Evolutionary conservation across 2,113 vertebrate genomes (phyloP), one percentile per base, ranked within the genome.

Genomic region (Pterophyllum scalare): DNA sequence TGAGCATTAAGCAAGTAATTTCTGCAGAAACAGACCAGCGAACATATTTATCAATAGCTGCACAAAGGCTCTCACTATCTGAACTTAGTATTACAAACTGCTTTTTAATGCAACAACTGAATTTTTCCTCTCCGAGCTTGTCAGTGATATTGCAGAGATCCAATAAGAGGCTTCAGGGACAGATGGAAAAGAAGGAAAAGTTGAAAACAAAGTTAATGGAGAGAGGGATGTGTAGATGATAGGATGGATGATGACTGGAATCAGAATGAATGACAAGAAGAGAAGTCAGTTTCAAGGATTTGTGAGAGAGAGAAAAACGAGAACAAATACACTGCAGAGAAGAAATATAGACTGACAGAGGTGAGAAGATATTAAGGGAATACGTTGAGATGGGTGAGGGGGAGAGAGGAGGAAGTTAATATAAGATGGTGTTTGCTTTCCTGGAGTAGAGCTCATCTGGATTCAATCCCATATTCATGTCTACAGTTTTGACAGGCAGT

Each of bases 381-480:
- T 54, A 14, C 3, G 14, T 8, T 43, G 65, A 72, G 43, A 79
- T 79, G 59, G 65, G 75, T 14, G 54, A 57, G 26, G 22, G 57
- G 26, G 59, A 81, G 35, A 75, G 81, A 59, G 74, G 56, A 75
- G 75, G 60, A 80, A 62, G 80, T 79, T 67, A 90, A 88, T 85
- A 81, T 91, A 75, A 87, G 75, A 89, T 87, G 80, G 83, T 75
- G 58, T 70, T 86, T 59, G 28, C 52, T 62, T 76, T 81, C 59
- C 61, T 81, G 75, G 80, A 82, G 59, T 59, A 26, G 33, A 59
- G 67, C 70, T 88, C 85, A 88, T 90, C 87, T 86, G 83, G 76
- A 90, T 82, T 82, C 72, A 74, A 83, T 88, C n/a, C 72, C 58
- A 82, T 86, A 82, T 88, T 88, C 43, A 84, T 82, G 57, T 75